These are phyloP conservation scores for Galerucella nymphaeae DNA, from an alignment of 2,888 invertebrate genomes.

Conservation along the genomic window DNA sequence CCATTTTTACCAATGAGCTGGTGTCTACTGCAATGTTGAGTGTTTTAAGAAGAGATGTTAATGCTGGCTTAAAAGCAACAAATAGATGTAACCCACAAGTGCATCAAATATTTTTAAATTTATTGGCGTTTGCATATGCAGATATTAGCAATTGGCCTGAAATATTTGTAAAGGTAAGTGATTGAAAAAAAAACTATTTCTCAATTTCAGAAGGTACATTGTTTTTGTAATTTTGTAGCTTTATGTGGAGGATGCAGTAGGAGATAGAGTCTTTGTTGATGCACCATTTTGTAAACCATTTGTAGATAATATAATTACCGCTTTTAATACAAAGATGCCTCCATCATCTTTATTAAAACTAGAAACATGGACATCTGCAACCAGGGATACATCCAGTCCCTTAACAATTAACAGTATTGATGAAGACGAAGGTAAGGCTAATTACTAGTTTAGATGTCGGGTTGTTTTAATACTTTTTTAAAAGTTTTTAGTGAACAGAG, in stretches of 20 bases:
- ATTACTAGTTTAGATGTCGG: neutral
- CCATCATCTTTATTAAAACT: constrained; percentile 76
- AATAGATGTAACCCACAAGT: constrained; percentile 82
- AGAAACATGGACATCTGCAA: constrained; percentile 69
- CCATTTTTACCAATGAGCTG: constrained; percentile 80
- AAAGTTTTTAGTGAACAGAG: constrained; percentile 64
- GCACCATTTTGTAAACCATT: constrained; percentile 90
- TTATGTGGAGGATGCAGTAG: constrained; percentile 94
- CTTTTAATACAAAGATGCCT: constrained; percentile 83
- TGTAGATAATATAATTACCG: constrained; percentile 90
- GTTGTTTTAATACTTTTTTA: constrained; percentile 16
- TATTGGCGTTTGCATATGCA: constrained; percentile 82
- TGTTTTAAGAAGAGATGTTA: constrained; percentile 79
- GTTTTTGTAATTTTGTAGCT: constrained; percentile 67
- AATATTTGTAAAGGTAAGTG: constrained; percentile 82
- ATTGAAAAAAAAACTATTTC: constrained; percentile 18
- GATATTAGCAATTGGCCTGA: constrained; percentile 93
- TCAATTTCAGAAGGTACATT: constrained; percentile 2
- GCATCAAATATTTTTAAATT: constrained; percentile 85
- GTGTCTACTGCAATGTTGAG: constrained; percentile 84
- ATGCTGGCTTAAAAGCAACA: constrained; percentile 75
- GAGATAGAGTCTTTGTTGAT: constrained; percentile 95
- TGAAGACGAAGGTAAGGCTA: constrained; percentile 68
- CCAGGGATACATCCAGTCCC: constrained; percentile 64
- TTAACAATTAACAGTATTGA: constrained; percentile 68